A percentile compares a stretch with the other conserved stretches of the same genome.
These are phyloP conservation scores for Temnothorax longispinosus DNA, from an alignment of 1,140 invertebrate species.

Conservation along the genomic window DNA sequence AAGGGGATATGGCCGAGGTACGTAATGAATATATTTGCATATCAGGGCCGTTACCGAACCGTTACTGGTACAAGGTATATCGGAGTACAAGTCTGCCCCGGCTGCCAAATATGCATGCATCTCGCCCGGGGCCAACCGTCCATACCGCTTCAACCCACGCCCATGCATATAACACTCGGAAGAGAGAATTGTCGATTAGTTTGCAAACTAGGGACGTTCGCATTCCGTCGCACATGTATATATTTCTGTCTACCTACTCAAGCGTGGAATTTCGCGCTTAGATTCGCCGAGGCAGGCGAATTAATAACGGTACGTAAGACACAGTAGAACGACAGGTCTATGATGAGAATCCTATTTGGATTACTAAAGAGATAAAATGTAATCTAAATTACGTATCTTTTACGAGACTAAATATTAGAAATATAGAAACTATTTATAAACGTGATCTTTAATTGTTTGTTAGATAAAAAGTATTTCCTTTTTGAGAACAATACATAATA, in stretches of 20 bases:
- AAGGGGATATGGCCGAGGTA: conserved; percentile 76
- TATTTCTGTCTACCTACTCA: conserved; percentile 65
- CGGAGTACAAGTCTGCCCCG: conserved; percentile 78
- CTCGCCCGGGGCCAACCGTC: conserved; percentile 81
- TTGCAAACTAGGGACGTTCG: conserved; percentile 78
- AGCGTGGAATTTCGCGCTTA: conserved; percentile 73
- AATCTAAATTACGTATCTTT: background rate
- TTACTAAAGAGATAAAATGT: background rate
- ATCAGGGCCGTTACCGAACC: conserved; percentile 84
- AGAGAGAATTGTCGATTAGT: conserved; percentile 82
- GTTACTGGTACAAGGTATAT: conserved; percentile 82
- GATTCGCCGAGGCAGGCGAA: conserved; percentile 51
- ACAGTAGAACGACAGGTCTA: conserved; percentile 43
- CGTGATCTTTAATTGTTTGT: background rate
- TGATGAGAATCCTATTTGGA: conserved; percentile 38
- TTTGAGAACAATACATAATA: background rate
- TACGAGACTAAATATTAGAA: background rate
- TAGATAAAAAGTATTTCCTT: background rate
- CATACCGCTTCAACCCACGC: conserved; percentile 76
- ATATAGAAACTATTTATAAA: background rate
- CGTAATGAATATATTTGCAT: conserved; percentile 86
- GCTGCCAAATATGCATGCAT: conserved; percentile 85
- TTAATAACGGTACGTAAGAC: conserved; percentile 53
- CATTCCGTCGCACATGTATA: conserved; percentile 67
- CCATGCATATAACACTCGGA: conserved; percentile 81